Base-by-base conservation (phyloP, 1,140 invertebrate genomes). In the Drosophila carrolli region DNA sequence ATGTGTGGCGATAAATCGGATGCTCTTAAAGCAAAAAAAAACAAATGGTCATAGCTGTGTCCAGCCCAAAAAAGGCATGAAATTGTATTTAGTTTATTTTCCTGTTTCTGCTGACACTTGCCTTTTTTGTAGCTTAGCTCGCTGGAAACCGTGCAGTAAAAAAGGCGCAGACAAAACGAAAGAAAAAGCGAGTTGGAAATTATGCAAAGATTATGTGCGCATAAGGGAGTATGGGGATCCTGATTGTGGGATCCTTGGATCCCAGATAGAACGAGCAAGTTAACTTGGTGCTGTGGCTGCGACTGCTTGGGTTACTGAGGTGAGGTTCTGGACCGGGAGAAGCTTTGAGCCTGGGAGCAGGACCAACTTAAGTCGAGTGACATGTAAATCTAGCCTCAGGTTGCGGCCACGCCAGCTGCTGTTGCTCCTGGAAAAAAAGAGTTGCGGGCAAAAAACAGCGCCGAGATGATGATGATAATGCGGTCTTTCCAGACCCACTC, bases 121-220 rank as follows among this genome's bases (percentile, higher is more conserved):
- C 78, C 71, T 51, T 82, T 82, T 77, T 77, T 58, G 55, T 65
- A 40, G 75, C 63, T 63, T 48, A 54, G 53, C 71, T 67, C 67
- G 75, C 67, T 46, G 10, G 58, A 29, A 46, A 46, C 38, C 48
- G 47, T 44, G 38, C 8, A 58, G 48, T 38, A 75, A 65, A 75
- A 65, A 50, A 10, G 23, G 43, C 40, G 35, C 13, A 55, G 38
- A 29, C 23, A 53, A 10, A 60, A 37, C 23, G 37, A 74, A 59
- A 47, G 37, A 68, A 51, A 65, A 60, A 56, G 59, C 55, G 70
- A 77, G 62, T 29, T 65, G 65, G 79, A 89, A 88, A 88, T 89
- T 88, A 88, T 88, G 84, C 84, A 78, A 88, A 89, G 85, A 89
- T 88, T 88, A 75, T 88, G 77, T 81, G 84, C 77, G 80, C 61